Percentiles rank a stretch among this genome's conserved stretches.
Evolutionary conservation across 1,140 invertebrate genomes (phyloP).

Genomic region (Gonatopus flavifemur): DNA sequence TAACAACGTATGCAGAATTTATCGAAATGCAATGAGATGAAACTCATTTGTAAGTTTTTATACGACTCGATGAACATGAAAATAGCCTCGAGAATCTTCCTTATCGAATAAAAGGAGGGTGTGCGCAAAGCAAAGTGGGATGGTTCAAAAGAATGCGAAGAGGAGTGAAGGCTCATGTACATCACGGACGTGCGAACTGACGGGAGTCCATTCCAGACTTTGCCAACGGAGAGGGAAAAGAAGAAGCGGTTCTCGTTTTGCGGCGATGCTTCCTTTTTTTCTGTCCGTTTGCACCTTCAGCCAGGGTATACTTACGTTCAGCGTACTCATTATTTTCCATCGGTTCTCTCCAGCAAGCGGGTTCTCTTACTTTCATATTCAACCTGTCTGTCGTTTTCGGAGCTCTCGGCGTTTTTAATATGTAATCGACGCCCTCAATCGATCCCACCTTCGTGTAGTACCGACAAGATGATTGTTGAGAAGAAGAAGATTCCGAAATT

Average conservation of each 20-base stretch:
- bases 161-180: constrained; percentile 21
- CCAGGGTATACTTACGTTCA: constrained; percentile 46
- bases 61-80: constrained; percentile 29
- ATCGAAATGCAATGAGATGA: too few relatives aligned
- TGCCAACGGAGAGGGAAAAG: too few relatives aligned
- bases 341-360: constrained; percentile 28
- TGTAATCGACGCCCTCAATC: constrained; percentile 45
- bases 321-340: constrained; percentile 45
- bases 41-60: too few relatives aligned
- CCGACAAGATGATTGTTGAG: constrained; percentile 5
- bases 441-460: too few relatives aligned
- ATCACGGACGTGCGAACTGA: constrained; percentile 46
- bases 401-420: constrained; percentile 41
- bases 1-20: too few relatives aligned
- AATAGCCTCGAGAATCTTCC: constrained; percentile 31
- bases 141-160: constrained; percentile 9
- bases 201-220: constrained; percentile 38
- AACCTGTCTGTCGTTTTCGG: constrained; percentile 30
- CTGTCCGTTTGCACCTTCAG: constrained; percentile 43
- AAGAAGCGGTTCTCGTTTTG: constrained; percentile 41
- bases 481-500: background rate
- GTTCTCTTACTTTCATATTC: constrained; percentile 41
- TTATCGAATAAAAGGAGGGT: constrained; percentile 35
- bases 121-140: constrained; percentile 4
- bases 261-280: constrained; percentile 29